phyloP scores from a whole-genome alignment of 2,888 invertebrate genomes.

The Macrostomum cliftonense region DNA sequence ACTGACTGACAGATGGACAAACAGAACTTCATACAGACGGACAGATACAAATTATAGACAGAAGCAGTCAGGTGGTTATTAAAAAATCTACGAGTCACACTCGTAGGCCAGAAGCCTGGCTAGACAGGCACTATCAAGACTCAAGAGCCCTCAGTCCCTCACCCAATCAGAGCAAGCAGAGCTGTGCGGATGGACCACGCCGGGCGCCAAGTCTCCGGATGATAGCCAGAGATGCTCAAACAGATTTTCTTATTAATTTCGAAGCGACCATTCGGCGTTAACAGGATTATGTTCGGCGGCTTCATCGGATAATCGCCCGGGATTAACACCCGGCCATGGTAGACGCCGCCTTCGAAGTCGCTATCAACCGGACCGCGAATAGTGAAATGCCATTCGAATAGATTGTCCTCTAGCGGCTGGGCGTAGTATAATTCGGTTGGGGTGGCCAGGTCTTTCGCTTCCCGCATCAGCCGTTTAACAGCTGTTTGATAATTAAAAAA shows the following conservation, averaged over 20 bases:
- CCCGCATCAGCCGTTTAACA: slow-evolving; percentile 76
- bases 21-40: too few species aligned
- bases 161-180: slow-evolving; percentile 61
- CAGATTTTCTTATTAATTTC: slow-evolving; percentile 83
- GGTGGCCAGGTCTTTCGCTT: slow-evolving; percentile 62
- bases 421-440: slow-evolving; percentile 75
- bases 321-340: slow-evolving; percentile 68
- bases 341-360: slow-evolving; percentile 71
- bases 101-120: too few species aligned
- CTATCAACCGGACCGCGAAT: slow-evolving; percentile 68
- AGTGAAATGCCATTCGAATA: slow-evolving; percentile 94
- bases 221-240: slow-evolving; percentile 77
- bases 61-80: too few species aligned
- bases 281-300: slow-evolving; percentile 74
- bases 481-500: slow-evolving; percentile 41
- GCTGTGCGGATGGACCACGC: slow-evolving; percentile 89
- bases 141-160: too few species aligned
- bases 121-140: too few species aligned
- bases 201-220: slow-evolving; percentile 94
- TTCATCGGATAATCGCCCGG: slow-evolving; percentile 92
- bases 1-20: too few species aligned
- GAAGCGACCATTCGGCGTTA: slow-evolving; percentile 85
- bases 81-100: too few species aligned
- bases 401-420: slow-evolving; percentile 72
- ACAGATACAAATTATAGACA: too few species aligned